These are phyloP conservation scores for Mirza zaza DNA, from an alignment of 2,113 vertebrate species.

Conservation along the genomic window DNA sequence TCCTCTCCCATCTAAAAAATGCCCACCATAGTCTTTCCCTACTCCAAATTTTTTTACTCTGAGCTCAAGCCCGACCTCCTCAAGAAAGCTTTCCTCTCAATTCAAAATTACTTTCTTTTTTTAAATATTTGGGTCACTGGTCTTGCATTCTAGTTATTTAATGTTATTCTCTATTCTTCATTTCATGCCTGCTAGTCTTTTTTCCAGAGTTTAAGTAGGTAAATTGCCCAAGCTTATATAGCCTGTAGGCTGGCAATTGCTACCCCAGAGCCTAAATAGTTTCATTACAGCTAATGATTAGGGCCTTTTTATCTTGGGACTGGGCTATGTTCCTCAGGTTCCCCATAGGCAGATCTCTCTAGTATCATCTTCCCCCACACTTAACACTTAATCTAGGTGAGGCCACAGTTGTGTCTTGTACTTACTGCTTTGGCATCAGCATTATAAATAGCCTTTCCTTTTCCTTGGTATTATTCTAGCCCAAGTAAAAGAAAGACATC, in stretches of 20 bases:
- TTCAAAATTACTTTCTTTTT: background rate
- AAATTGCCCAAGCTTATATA: background rate
- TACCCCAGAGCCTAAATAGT: background rate
- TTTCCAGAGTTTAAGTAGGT: background rate
- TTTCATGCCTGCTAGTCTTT: background rate
- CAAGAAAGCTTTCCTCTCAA: background rate
- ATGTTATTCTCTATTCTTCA: background rate
- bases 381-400: background rate
- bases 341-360: background rate
- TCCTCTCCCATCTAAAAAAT: background rate
- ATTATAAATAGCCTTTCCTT: background rate
- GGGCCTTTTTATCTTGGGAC: background rate
- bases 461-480: background rate
- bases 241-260: background rate
- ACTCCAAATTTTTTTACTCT: background rate
- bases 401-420: background rate
- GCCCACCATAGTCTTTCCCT: background rate
- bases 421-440: background rate
- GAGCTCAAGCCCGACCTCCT: background rate
- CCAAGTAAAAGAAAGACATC: background rate
- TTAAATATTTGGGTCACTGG: background rate
- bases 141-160: background rate
- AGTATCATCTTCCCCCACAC: background rate
- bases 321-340: background rate
- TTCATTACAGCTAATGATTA: background rate